Evolutionary conservation across 2,113 vertebrate genomes (phyloP).

Genomic region (Pachypanchax playfairii): DNA sequence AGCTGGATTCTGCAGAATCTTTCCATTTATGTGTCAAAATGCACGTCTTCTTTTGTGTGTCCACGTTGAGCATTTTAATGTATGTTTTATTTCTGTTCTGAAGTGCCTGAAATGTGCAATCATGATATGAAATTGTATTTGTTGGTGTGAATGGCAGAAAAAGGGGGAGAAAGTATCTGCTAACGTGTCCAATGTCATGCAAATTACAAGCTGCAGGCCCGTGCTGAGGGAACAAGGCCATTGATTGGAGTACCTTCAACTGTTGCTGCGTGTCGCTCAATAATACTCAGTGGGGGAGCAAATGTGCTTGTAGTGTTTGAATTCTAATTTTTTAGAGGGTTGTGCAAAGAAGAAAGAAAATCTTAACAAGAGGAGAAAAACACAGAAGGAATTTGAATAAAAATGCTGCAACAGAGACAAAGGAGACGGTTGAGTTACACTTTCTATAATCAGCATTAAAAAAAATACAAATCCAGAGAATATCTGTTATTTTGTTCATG

Average conservation of each 20-base stretch:
- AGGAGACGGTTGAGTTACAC: too few species aligned
- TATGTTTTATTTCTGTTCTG: slow-evolving; percentile 19
- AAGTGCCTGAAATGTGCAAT: slow-evolving; percentile 29
- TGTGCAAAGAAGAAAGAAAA: slow-evolving; percentile 6
- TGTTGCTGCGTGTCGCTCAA: slow-evolving; percentile 49
- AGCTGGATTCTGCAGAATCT: slow-evolving; percentile 50
- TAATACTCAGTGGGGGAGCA: slow-evolving; percentile 67
- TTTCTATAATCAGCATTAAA: too few species aligned
- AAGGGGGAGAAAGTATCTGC: slow-evolving; percentile 26
- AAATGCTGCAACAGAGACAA: too few species aligned
- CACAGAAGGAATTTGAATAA: slow-evolving; percentile 14
- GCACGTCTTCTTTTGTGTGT: background rate
- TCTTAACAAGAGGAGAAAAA: slow-evolving; percentile 17
- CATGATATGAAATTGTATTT: slow-evolving; percentile 46
- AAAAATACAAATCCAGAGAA: too few species aligned
- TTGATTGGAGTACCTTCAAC: slow-evolving; percentile 74
- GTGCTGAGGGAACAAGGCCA: slow-evolving; percentile 68
- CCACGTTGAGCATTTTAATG: slow-evolving; percentile 20
- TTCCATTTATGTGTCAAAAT: slow-evolving; percentile 33
- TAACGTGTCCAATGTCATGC: slow-evolving; percentile 71
- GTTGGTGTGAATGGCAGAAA: slow-evolving; percentile 25
- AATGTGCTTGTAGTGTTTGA: slow-evolving; percentile 77
- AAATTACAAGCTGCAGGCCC: slow-evolving; percentile 66
- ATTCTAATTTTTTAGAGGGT: slow-evolving; percentile 58
- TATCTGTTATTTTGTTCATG: too few species aligned